Evolutionary conservation across 2,113 vertebrate species (phyloP).

Genomic region (Phodopus roborovskii): DNA sequence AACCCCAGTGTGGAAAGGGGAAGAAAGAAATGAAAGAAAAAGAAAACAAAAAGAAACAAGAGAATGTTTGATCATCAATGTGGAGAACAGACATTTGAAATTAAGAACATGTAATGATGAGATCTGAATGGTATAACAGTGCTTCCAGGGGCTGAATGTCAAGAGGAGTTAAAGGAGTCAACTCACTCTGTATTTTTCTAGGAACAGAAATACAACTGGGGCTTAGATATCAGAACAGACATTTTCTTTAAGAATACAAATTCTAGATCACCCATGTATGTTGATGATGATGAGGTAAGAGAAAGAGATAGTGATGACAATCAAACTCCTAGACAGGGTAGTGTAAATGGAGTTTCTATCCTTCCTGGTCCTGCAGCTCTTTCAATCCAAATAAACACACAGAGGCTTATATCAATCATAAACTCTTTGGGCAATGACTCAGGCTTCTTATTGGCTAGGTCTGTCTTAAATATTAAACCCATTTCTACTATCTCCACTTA

Average conservation of each 20-base stretch:
- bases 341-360: no score
- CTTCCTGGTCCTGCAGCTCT: no score
- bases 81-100: not conserved
- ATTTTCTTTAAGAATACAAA: not conserved
- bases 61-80: not conserved
- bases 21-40: not conserved
- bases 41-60: not conserved
- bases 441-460: no score
- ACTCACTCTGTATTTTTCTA: not conserved
- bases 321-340: not conserved
- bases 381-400: no score
- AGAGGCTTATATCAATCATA: no score
- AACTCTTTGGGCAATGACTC: no score
- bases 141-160: not conserved
- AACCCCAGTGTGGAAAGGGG: not conserved
- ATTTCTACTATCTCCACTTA: no score
- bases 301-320: not conserved
- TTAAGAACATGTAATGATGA: not conserved
- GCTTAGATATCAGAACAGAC: not conserved
- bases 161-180: not conserved
- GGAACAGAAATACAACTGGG: not conserved
- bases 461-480: no score
- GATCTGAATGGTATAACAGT: not conserved
- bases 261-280: not conserved
- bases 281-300: not conserved